Evolutionary conservation across 2,797 vertebrate genomes (phyloP).

Genomic region (Sciaenops ocellatus): DNA sequence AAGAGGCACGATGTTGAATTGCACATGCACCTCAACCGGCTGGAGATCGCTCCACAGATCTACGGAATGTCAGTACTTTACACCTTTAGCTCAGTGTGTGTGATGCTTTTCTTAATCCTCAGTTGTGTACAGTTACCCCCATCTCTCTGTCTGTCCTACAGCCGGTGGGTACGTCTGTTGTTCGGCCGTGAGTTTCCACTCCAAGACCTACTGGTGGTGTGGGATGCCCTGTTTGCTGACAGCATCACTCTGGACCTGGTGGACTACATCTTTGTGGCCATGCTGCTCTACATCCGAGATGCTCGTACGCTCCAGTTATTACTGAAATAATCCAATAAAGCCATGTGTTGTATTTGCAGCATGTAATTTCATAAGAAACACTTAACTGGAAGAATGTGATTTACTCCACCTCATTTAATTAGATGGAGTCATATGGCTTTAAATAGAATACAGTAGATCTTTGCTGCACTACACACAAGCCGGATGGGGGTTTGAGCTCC

Average conservation of each 20-base stretch:
- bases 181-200: slow-evolving; percentile 97
- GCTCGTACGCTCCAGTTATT: slow-evolving; percentile 86
- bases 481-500: slow-evolving; percentile 9
- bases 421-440: slow-evolving; percentile 41
- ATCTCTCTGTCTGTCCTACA: slow-evolving; percentile 67
- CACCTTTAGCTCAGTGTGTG: neutral
- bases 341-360: slow-evolving; percentile 43
- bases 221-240: slow-evolving; percentile 97
- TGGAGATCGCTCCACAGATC: slow-evolving; percentile 99
- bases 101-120: neutral
- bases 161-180: slow-evolving; percentile 96
- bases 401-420: slow-evolving; percentile 53
- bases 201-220: slow-evolving; percentile 96
- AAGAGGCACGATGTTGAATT: slow-evolving; percentile 98
- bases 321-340: slow-evolving; percentile 39
- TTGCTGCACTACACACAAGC: slow-evolving; percentile 1
- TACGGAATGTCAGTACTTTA: slow-evolving; percentile 94
- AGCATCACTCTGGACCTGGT: slow-evolving; percentile 95
- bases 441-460: slow-evolving; percentile 42
- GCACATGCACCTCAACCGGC: slow-evolving; percentile 97
- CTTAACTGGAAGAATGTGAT: slow-evolving; percentile 50
- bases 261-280: slow-evolving; percentile 97
- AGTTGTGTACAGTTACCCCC: neutral
- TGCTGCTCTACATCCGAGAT: slow-evolving; percentile 98
- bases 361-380: slow-evolving; percentile 50